Conservation (phyloP, 1,140 invertebrate genomes). For the Tetramorium simillimum region DNA sequence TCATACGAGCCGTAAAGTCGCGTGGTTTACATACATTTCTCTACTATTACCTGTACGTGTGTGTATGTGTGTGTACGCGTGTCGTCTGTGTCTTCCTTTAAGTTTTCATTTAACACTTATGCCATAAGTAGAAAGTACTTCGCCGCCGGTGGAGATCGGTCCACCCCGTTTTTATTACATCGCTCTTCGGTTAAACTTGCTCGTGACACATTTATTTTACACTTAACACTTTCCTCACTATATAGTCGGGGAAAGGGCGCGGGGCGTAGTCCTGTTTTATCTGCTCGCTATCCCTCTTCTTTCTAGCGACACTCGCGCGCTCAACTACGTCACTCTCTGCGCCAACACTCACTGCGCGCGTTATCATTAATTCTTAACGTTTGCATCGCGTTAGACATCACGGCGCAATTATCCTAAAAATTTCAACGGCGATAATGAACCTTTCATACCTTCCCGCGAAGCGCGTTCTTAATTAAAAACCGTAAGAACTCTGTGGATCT, state of each 20-base stretch:
- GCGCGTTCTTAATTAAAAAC: slow-evolving; percentile 18
- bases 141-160: slow-evolving; percentile 56
- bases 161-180: slow-evolving; percentile 46
- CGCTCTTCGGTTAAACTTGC: slow-evolving; percentile 52
- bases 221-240: slow-evolving; percentile 54
- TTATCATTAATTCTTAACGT: slow-evolving; percentile 37
- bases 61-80: slow-evolving; percentile 17
- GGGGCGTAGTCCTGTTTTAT: slow-evolving; percentile 35
- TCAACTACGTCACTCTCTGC: neutral
- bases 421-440: neutral
- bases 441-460: neutral
- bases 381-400: slow-evolving; percentile 6
- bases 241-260: slow-evolving; percentile 31
- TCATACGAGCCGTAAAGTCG: slow-evolving; percentile 60
- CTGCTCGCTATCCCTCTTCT: neutral
- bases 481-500: neutral
- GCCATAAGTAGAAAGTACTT: slow-evolving; percentile 71
- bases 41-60: slow-evolving; percentile 60
- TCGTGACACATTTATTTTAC: slow-evolving; percentile 58
- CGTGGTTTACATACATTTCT: slow-evolving; percentile 49
- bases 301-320: neutral
- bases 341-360: neutral
- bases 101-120: slow-evolving; percentile 69
- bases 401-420: slow-evolving; percentile 9
- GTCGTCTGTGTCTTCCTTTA: slow-evolving; percentile 14